Base-by-base conservation (phyloP, 2,113 vertebrate genomes). In the Hemichromis elongatus region DNA sequence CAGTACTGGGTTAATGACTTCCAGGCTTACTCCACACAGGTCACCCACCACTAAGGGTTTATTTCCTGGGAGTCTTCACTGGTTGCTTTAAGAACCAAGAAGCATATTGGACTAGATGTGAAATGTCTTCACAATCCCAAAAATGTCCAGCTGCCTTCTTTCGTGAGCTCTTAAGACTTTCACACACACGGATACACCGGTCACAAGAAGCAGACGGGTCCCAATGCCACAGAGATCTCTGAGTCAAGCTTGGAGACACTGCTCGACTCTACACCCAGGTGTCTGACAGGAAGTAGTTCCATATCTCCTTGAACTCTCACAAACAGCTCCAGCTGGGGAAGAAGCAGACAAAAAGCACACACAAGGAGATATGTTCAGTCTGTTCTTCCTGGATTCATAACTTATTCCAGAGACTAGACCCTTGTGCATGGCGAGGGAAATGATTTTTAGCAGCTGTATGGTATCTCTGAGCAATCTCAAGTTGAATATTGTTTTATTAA, bases 141-240 rank as follows among this genome's bases (percentile, higher is more conserved):
- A 70, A 14, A 26, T 1, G 1, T 70, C 66, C 21, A 47, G 66
- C 14, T 47, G 40, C 66, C 40, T 28, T 47, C 66, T 45, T 45
- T 6, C 40, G 45, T 16, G 40, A 45, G 37, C 37, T 70, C 63
- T 70, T 10, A 21, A 45, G 8, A 4, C 66, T 45, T 70, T 26
- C 45, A 57, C 12, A 40, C 40, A 18, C 28, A 30, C 63, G 77
- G 45, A 45, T 40, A 77, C 33, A 57, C 2, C 19, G 9, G 77
- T 96, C 95, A 96, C 88, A 96, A 93, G 83, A 96, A 96, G 84
- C 96, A 96, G 68, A 96, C 52, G 6, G 95, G 93, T 73, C 95
- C 96, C 52, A 96, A 53, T 18, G 82, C 24, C 40, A 92, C 85
- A 3, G 21, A 63, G 28, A 92, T 37, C 13, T 92, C 88, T 3